phyloP scores from a whole-genome alignment of 2,113 vertebrate genomes.

The Cephalopholis sonnerati region DNA sequence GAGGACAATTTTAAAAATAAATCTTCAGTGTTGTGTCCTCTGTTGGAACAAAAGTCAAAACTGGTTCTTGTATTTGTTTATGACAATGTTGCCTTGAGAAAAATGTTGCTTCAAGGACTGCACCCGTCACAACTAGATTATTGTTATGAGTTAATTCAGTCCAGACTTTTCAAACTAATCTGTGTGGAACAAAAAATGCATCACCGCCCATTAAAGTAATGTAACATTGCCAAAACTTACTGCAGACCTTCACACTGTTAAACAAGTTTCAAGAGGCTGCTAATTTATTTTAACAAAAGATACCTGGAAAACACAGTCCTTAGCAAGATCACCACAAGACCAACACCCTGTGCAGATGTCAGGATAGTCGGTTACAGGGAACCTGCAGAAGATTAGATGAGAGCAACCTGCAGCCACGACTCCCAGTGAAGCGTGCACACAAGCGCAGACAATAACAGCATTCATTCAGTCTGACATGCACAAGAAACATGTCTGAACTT shows the following conservation, averaged over 20 bases:
- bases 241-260: not conserved
- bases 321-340: not conserved
- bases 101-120: not conserved
- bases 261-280: too few species aligned
- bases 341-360: not conserved
- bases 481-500: slow-evolving; percentile 7
- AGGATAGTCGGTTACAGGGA: not conserved
- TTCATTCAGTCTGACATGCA: not conserved
- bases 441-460: not conserved
- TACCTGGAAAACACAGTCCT: too few species aligned
- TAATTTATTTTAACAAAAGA: too few species aligned
- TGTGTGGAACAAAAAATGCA: not conserved
- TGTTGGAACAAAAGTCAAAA: not conserved
- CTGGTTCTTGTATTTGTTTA: not conserved
- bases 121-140: not conserved
- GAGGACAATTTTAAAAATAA: slow-evolving; percentile 1
- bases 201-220: not conserved
- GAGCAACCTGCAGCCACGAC: not conserved
- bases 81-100: not conserved
- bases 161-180: not conserved
- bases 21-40: not conserved
- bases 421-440: not conserved
- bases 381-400: not conserved
- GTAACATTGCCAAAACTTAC: not conserved
- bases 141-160: not conserved